A percentile compares a stretch with the other conserved stretches of the same genome.
Evolutionary conservation across 2,888 invertebrate species (phyloP).

Genomic region (Patella depressa): DNA sequence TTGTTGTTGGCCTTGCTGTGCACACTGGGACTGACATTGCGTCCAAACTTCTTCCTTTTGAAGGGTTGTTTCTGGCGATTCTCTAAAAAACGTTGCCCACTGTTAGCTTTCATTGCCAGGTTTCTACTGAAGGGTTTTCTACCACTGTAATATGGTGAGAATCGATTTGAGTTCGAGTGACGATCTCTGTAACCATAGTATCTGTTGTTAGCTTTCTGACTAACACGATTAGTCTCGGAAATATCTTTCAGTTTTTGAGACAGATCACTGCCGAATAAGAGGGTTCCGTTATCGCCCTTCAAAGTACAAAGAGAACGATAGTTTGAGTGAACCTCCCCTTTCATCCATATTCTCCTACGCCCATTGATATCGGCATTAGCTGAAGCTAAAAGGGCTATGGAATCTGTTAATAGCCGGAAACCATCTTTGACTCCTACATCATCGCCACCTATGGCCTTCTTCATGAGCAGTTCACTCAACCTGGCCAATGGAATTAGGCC

Average conservation of each 20-base stretch:
- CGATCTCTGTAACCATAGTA: not conserved
- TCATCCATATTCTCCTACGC: not conserved
- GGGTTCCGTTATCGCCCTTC: not conserved
- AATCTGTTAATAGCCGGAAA: not conserved
- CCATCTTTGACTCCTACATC: not conserved
- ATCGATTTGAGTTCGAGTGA: not conserved
- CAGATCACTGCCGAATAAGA: not conserved
- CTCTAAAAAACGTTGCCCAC: not conserved
- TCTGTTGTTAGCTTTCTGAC: slow-evolving; percentile 1
- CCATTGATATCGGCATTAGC: not conserved
- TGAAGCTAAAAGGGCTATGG: not conserved
- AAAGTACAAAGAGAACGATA: not conserved
- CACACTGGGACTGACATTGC: not conserved
- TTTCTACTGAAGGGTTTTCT: no score
- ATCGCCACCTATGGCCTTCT: not conserved
- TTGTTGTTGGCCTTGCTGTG: not conserved
- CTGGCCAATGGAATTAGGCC: not conserved
- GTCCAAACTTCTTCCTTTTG: not conserved
- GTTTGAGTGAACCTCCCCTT: not conserved
- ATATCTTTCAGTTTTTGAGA: not conserved
- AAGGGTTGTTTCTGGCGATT: not conserved
- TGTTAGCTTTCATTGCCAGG: not conserved
- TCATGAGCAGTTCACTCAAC: not conserved
- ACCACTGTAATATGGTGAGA: not conserved
- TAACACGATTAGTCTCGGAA: not conserved